phyloP scores from a whole-genome alignment of 1,140 invertebrate species.

The Vanessa tameamea region DNA sequence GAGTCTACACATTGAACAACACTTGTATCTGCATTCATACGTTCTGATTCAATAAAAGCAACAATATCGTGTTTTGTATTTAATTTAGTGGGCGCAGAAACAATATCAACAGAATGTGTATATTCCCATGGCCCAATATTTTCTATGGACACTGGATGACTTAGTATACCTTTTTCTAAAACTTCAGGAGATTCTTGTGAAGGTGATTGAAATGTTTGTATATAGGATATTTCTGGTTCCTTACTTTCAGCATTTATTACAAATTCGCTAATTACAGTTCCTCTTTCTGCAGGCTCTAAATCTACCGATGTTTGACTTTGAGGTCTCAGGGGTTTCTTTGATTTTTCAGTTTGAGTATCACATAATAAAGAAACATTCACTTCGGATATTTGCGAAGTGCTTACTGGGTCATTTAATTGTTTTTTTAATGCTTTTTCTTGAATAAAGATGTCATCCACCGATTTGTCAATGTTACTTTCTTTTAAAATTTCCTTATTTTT shows the following conservation, averaged over 20 bases:
- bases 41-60: conserved; percentile 59
- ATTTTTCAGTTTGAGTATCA: not conserved
- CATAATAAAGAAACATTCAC: not conserved
- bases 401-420: not conserved
- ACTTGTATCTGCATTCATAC: conserved; percentile 47
- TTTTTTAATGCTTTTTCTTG: not conserved
- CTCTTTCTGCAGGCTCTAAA: conserved; percentile 47
- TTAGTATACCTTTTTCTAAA: not conserved
- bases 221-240: conserved; percentile 49
- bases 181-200: not conserved
- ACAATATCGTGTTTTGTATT: conserved; percentile 47
- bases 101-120: conserved; percentile 2
- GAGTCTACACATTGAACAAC: conserved; percentile 8
- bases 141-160: conserved; percentile 10
- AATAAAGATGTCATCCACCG: not conserved
- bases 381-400: not conserved
- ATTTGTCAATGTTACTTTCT: not conserved
- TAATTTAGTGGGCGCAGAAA: conserved; percentile 1
- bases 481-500: not conserved
- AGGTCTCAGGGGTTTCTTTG: not conserved
- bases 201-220: conserved; percentile 51
- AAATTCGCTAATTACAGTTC: conserved; percentile 46
- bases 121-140: not conserved
- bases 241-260: conserved; percentile 27
- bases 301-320: conserved; percentile 40